These are phyloP conservation scores for Phocoena phocoena DNA, from an alignment of 2,113 vertebrate species.

Conservation along the genomic window DNA sequence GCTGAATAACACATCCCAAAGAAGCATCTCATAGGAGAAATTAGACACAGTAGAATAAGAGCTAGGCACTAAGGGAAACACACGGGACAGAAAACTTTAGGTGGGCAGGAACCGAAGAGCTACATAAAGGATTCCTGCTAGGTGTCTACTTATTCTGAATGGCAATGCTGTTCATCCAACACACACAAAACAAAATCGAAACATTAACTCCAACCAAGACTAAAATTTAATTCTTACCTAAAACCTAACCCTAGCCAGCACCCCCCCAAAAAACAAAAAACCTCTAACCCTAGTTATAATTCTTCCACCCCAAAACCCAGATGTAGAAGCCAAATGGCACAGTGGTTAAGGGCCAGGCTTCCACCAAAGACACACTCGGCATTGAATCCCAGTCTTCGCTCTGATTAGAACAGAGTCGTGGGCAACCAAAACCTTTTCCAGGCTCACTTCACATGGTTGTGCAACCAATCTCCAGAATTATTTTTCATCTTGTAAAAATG, in stretches of 20 bases:
- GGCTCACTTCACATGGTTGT: background rate
- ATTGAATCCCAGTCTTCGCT: background rate
- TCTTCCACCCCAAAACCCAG: background rate
- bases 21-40: background rate
- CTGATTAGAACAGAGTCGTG: background rate
- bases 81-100: too few species aligned
- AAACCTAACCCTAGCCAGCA: background rate
- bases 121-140: background rate
- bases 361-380: background rate
- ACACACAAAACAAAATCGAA: background rate
- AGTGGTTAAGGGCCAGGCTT: background rate
- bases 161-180: background rate
- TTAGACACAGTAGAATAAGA: background rate
- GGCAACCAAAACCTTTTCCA: background rate
- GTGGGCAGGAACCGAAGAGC: background rate
- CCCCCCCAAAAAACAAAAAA: background rate
- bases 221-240: background rate
- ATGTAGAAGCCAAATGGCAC: background rate
- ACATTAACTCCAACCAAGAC: background rate
- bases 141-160: background rate
- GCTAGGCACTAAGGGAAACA: background rate
- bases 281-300: background rate
- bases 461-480: background rate
- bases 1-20: background rate
- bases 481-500: background rate